Evolutionary conservation across 2,113 vertebrate species (phyloP).

Genomic region (Sphaerodactylus townsendi): DNA sequence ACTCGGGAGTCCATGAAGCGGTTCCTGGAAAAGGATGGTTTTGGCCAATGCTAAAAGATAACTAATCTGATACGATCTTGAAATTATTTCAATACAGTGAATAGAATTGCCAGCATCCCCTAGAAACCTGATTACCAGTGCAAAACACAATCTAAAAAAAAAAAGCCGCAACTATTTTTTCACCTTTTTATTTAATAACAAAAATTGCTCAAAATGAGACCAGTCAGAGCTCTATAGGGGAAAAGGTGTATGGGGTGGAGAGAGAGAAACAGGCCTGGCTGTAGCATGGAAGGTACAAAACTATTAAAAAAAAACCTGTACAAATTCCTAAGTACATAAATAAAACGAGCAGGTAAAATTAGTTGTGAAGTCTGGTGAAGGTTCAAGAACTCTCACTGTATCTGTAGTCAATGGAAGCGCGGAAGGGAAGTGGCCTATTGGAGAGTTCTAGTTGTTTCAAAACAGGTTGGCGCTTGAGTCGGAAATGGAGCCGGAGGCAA

Average conservation of each 20-base stretch:
- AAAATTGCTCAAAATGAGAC: constrained; percentile 39
- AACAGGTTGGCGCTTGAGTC: neutral
- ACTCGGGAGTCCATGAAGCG: no score
- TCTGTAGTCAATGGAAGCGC: constrained; percentile 3
- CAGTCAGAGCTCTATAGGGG: constrained; percentile 35
- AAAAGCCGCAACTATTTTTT: neutral
- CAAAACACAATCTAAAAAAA: neutral
- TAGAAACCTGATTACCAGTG: neutral
- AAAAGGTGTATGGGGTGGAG: neutral
- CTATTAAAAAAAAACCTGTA: constrained; percentile 29
- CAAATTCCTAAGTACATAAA: constrained; percentile 41
- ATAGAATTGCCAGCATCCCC: neutral
- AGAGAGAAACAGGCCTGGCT: constrained; percentile 31
- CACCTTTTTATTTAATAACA: constrained; percentile 57
- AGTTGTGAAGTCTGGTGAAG: neutral
- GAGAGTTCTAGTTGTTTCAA: neutral
- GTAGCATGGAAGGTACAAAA: constrained; percentile 37
- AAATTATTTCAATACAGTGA: neutral
- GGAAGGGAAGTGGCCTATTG: neutral
- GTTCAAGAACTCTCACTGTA: neutral
- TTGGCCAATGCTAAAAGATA: neutral
- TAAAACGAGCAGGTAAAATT: constrained; percentile 28
- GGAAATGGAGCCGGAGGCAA: neutral
- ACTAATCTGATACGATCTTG: neutral
- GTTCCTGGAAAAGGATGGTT: neutral